Evolutionary conservation across 2,797 vertebrate genomes (phyloP).

Genomic region (Chelon auratus): DNA sequence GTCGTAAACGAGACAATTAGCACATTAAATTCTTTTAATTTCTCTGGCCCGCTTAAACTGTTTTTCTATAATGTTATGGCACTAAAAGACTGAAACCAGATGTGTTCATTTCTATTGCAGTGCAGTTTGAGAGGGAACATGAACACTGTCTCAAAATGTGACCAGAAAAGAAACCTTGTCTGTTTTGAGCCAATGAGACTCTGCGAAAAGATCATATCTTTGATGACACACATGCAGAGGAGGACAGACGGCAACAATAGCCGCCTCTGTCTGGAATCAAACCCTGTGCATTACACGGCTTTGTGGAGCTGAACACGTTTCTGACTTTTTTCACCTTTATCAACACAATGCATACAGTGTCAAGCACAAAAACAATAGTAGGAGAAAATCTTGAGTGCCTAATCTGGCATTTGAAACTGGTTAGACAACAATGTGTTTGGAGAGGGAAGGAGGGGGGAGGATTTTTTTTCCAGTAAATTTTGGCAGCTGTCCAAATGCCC

Average conservation of each 20-base stretch:
- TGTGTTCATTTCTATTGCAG: constrained; percentile 53
- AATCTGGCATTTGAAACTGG: constrained; percentile 55
- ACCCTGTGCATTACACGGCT: neutral
- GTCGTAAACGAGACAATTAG: constrained; percentile 39
- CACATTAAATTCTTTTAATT: constrained; percentile 30
- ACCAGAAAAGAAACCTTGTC: constrained; percentile 26
- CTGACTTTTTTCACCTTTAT: constrained; percentile 16
- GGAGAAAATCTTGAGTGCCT: constrained; percentile 22
- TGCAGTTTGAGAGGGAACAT: constrained; percentile 41
- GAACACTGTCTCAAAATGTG: constrained; percentile 25
- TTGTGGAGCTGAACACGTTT: constrained; percentile 1
- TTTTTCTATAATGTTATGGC: neutral
- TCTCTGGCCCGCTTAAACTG: neutral
- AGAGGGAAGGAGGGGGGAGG: constrained; percentile 17
- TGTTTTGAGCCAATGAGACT: constrained; percentile 17
- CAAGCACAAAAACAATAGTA: constrained; percentile 1
- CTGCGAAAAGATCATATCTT: constrained; percentile 39
- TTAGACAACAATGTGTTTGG: constrained; percentile 58
- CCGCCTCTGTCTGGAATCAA: constrained; percentile 22
- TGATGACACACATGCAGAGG: constrained; percentile 25
- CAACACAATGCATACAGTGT: neutral
- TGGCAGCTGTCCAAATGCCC: constrained; percentile 62
- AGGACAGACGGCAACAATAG: constrained; percentile 10
- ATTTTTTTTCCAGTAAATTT: constrained; percentile 27
- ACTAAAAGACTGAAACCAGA: neutral